Percentiles rank a stretch among this genome's conserved stretches.
Evolutionary conservation across 2,113 vertebrate genomes (phyloP).

Genomic region (Amphiprion percula): DNA sequence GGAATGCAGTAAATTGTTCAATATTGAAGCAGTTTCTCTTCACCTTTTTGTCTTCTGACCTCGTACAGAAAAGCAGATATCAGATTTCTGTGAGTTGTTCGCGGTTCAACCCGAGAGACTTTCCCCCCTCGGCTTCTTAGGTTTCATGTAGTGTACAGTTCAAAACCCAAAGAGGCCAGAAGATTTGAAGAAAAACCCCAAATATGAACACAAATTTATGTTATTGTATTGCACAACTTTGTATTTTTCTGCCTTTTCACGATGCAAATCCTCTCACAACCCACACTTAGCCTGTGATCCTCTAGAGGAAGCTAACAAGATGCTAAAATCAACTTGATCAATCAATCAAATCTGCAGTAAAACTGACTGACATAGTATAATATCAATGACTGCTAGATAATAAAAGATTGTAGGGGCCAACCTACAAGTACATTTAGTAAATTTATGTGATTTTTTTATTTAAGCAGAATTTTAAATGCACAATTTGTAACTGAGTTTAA

Average conservation of each 20-base stretch:
- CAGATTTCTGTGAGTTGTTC: neutral
- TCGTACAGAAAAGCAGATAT: constrained; percentile 12
- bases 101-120: neutral
- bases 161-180: neutral
- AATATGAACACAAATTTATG: neutral
- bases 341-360: too few relatives aligned
- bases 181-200: neutral
- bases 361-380: too few relatives aligned
- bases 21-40: neutral
- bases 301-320: neutral
- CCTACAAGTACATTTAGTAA: too few relatives aligned
- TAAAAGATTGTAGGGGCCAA: too few relatives aligned
- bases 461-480: too few relatives aligned
- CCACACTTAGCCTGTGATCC: neutral
- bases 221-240: neutral
- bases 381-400: too few relatives aligned
- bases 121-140: constrained; percentile 1
- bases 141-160: constrained; percentile 7
- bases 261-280: neutral
- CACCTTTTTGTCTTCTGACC: neutral
- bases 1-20: too few relatives aligned
- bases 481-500: too few relatives aligned
- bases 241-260: neutral
- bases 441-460: too few relatives aligned
- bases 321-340: too few relatives aligned